Conservation (phyloP, 2,888 invertebrate genomes). For the Hyposoter dolosus region DNA sequence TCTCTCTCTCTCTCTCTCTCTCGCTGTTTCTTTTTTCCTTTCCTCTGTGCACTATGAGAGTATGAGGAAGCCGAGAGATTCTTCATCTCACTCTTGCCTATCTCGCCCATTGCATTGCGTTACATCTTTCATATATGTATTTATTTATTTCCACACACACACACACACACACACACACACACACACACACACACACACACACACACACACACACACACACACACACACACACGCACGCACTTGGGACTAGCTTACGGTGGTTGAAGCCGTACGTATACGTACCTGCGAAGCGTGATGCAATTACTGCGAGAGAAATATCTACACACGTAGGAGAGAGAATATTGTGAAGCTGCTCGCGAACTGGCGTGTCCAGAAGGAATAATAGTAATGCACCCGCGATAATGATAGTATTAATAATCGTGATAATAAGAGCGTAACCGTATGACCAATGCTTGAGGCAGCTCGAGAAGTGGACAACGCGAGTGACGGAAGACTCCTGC, state of each 20-base stretch:
- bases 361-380: conserved; percentile 67
- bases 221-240: background rate
- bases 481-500: conserved; percentile 59
- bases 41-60: conserved; percentile 47
- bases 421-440: conserved; percentile 72
- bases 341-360: conserved; percentile 43
- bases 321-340: conserved; percentile 22
- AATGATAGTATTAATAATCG: conserved; percentile 71
- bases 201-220: background rate
- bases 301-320: conserved; percentile 52
- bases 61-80: conserved; percentile 29
- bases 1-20: conserved; percentile 20
- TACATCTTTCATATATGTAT: conserved; percentile 7
- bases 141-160: background rate
- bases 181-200: background rate
- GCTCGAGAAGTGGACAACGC: conserved; percentile 40
- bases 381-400: conserved; percentile 68
- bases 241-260: conserved; percentile 26
- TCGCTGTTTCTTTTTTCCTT: background rate
- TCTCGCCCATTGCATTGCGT: conserved; percentile 49
- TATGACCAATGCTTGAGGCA: conserved; percentile 49
- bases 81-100: conserved; percentile 48
- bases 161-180: background rate
- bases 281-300: conserved; percentile 65
- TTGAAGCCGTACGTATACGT: conserved; percentile 41